Evolutionary conservation across 2,797 vertebrate genomes (phyloP).

Genomic region (Valencia hispanica): DNA sequence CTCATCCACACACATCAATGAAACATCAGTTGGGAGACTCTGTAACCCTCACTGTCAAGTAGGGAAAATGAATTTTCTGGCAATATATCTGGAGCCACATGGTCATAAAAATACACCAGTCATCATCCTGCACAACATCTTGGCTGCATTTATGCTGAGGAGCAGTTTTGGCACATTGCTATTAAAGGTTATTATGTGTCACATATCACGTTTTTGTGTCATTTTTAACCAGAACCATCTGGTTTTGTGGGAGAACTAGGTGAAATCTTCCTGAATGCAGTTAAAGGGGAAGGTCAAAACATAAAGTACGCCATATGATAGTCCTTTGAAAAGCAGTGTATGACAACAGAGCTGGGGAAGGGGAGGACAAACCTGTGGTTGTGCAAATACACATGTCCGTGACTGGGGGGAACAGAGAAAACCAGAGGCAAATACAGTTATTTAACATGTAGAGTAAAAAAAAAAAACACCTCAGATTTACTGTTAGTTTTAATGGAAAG

Average conservation of each 20-base stretch:
- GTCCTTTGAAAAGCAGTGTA: conserved; percentile 30
- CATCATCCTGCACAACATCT: conserved; percentile 16
- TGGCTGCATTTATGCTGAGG: conserved; percentile 16
- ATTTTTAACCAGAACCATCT: conserved; percentile 16
- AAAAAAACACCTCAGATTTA: neutral
- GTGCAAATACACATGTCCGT: conserved; percentile 38
- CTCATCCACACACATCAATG: conserved; percentile 16
- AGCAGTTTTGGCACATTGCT: conserved; percentile 17
- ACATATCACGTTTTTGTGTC: conserved; percentile 24
- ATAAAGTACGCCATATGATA: conserved; percentile 19
- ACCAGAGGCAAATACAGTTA: conserved; percentile 5
- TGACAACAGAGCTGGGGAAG: conserved; percentile 26
- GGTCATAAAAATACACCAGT: conserved; percentile 17
- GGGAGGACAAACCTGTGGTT: conserved; percentile 15
- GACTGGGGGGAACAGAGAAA: conserved; percentile 5
- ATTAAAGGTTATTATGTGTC: conserved; percentile 24
- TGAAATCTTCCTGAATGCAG: conserved; percentile 8
- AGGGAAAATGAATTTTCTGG: conserved; percentile 13
- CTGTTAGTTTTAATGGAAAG: neutral
- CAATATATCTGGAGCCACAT: conserved; percentile 13
- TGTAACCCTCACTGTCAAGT: conserved; percentile 21
- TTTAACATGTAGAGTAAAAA: neutral
- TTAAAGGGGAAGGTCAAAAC: conserved; percentile 3
- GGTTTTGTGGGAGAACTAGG: conserved; percentile 11
- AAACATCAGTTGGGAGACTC: conserved; percentile 28